These are phyloP conservation scores for Phymanthus crucifer DNA, from an alignment of 92 coral and sea anemone genomes.

Conservation along the genomic window DNA sequence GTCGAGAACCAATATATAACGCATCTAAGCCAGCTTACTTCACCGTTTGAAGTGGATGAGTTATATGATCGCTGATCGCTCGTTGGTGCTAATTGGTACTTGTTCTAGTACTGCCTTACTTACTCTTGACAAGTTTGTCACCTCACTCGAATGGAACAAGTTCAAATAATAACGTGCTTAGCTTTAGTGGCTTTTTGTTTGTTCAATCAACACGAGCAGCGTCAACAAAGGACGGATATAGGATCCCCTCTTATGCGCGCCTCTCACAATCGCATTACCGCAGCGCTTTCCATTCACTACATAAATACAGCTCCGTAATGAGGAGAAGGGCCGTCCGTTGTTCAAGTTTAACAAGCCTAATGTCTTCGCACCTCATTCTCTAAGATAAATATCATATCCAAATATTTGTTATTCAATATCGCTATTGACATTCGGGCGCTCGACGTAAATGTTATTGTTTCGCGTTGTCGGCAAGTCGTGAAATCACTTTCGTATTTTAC, in stretches of 20 bases:
- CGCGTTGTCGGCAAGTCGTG: constrained; percentile 2
- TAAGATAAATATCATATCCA: constrained; percentile 16
- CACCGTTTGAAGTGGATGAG: constrained; percentile 32
- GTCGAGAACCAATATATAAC: neutral
- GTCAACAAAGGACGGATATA: constrained; percentile 35
- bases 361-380: constrained; percentile 5
- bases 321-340: neutral
- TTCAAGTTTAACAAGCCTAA: constrained; percentile 18
- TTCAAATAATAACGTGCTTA: constrained; percentile 24
- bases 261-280: constrained; percentile 20
- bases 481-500: constrained; percentile 3
- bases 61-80: constrained; percentile 31
- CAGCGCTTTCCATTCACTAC: constrained; percentile 17
- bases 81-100: constrained; percentile 43
- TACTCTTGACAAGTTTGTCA: constrained; percentile 27
- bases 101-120: constrained; percentile 11
- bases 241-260: constrained; percentile 24
- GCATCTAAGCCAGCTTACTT: constrained; percentile 7
- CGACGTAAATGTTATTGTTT: constrained; percentile 11
- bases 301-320: constrained; percentile 5
- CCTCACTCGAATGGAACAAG: constrained; percentile 30
- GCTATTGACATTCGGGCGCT: constrained; percentile 8
- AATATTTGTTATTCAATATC: constrained; percentile 29
- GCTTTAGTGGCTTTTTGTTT: constrained; percentile 38
- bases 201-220: constrained; percentile 18